Percentiles rank a stretch among this genome's conserved stretches.
These are phyloP conservation scores for Nebria ingens DNA, from an alignment of 1,140 invertebrate genomes.

Conservation along the genomic window DNA sequence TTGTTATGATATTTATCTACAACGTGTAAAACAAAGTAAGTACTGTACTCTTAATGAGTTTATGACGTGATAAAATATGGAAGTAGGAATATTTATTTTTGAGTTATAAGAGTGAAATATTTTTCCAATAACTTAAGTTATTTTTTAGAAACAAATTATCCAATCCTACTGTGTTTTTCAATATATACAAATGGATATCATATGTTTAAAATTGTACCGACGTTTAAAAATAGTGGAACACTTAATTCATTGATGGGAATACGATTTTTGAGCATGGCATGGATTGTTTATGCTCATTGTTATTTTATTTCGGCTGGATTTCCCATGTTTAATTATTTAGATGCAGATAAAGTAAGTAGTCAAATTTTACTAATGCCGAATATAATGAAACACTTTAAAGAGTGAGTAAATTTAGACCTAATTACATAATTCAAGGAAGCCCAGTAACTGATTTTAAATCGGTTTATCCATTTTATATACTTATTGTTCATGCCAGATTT, in stretches of 20 bases:
- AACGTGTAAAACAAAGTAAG: neutral
- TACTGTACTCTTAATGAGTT: neutral
- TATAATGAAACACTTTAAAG: too few species aligned
- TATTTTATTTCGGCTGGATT: neutral
- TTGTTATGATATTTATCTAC: neutral
- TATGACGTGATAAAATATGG: neutral
- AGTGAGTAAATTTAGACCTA: too few species aligned
- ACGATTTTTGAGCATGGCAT: neutral
- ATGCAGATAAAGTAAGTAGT: neutral
- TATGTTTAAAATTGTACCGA: neutral
- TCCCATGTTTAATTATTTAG: neutral
- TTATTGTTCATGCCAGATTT: too few species aligned
- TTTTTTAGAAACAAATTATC: neutral
- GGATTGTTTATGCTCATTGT: neutral
- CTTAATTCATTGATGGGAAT: neutral
- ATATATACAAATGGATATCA: neutral
- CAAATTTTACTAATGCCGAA: too few species aligned
- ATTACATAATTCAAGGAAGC: too few species aligned
- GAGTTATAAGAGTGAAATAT: too few species aligned
- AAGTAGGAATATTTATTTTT: too few species aligned
- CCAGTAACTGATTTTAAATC: too few species aligned
- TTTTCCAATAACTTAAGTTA: too few species aligned
- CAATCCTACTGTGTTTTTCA: neutral
- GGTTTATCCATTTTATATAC: too few species aligned
- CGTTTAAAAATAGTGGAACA: neutral